Base-by-base conservation (phyloP, 2,888 invertebrate species). In the Sphaerophoria rueppellii region DNA sequence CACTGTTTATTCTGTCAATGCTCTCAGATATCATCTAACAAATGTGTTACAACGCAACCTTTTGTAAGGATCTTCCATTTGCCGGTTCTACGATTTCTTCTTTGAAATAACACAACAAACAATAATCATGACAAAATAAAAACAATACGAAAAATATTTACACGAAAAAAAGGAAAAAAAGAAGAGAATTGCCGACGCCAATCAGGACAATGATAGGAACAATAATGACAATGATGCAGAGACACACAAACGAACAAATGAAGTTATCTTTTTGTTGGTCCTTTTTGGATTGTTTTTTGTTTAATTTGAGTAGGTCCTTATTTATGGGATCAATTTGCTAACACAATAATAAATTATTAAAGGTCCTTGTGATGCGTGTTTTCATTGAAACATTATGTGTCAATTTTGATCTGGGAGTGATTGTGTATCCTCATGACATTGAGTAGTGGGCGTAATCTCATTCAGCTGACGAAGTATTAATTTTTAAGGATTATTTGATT, bases 61-160 rank as follows among this genome's bases (percentile, higher is more conserved):
- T 67, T 40, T 24, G 7, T 12, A 54, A 61, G 54, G 65, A 54
- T 57, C 34, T 43, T 43, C 16, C 16, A 57, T 24, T 57, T 32
- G 16, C 40, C 61, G 24, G 24, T 55, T n/a, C 9, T 48, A 32
- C 32, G 24, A 48, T 43, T 43, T 46, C 24, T 24, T 52, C 73
- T 65, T 82, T 78, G 58, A 65, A 78, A 78, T 78, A 58, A 78
- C 65, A 73, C 69, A 69, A 57, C 78, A 78, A 74, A 82, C 82
- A 82, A 61, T 63, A 73, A 65, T 76, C 57, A 71, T 60, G 67
- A 76, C 65, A 60, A 65, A 74, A 69, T 74, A 61, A 55, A 40
- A 9, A 43, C 48, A 74, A 24, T n/a, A 43, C 9, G 9, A 43
- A 43, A 43, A 43, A 11, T 9, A 43, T 6, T 24, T 24, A 57